Percentiles rank a stretch among this genome's conserved stretches.
phyloP scores from a whole-genome alignment of 2,113 vertebrate genomes.

The Puffinus mauretanicus region DNA sequence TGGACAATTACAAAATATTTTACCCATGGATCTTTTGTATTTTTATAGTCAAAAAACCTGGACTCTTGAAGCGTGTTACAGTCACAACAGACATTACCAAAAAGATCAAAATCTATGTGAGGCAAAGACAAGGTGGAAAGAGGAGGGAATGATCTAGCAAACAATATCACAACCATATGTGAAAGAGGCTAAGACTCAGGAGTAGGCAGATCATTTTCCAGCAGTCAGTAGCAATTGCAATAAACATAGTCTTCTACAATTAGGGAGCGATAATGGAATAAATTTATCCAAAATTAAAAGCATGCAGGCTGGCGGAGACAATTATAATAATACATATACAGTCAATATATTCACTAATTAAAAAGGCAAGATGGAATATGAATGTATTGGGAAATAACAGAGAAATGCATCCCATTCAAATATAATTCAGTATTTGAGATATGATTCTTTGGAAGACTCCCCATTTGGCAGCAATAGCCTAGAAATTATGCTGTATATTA shows the following conservation, averaged over 20 bases:
- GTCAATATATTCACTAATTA: conserved; percentile 63
- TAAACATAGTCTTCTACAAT: conserved; percentile 45
- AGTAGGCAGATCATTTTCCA: neutral
- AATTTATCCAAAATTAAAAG: conserved; percentile 56
- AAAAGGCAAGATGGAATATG: conserved; percentile 53
- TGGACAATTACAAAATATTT: neutral
- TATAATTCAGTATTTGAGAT: conserved; percentile 31
- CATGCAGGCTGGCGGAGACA: neutral
- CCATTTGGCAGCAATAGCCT: conserved; percentile 21
- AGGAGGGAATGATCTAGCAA: neutral
- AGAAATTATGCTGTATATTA: conserved; percentile 47
- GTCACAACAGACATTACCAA: neutral
- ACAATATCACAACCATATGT: neutral
- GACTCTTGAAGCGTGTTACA: neutral
- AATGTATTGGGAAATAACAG: conserved; percentile 54
- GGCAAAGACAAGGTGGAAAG: neutral
- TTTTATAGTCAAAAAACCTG: neutral
- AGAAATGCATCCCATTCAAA: conserved; percentile 39
- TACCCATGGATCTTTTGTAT: neutral
- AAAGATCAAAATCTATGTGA: neutral
- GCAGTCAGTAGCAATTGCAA: conserved; percentile 21
- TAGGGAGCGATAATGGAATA: conserved; percentile 29
- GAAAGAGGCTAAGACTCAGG: neutral
- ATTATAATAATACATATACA: conserved; percentile 57
- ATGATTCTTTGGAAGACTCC: conserved; percentile 53